phyloP scores from a whole-genome alignment of 92 coral and sea anemone genomes.

The Heliopora coerulea region DNA sequence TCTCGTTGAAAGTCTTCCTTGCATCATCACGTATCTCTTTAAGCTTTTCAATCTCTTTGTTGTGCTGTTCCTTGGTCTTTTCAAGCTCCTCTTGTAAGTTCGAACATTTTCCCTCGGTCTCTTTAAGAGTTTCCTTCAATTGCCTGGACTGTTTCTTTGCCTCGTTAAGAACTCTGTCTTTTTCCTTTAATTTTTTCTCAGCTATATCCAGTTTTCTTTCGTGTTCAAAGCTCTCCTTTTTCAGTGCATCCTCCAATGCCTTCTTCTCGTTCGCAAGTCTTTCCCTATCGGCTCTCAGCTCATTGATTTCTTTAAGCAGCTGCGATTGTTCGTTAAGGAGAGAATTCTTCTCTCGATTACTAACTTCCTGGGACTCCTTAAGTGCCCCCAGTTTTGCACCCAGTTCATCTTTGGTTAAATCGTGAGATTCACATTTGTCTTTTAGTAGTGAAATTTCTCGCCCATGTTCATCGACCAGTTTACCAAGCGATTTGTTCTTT shows the following conservation, averaged over 20 bases:
- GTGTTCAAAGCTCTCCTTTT: slow-evolving; percentile 17
- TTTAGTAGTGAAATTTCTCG: background rate
- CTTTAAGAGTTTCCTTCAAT: slow-evolving; percentile 41
- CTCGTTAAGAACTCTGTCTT: slow-evolving; percentile 69
- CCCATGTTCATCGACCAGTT: background rate
- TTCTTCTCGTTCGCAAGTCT: background rate
- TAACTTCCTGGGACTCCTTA: slow-evolving; percentile 1
- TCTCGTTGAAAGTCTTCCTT: slow-evolving; percentile 14
- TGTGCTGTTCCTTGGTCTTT: slow-evolving; percentile 15
- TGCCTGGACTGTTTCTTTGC: slow-evolving; percentile 77
- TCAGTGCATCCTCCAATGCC: background rate
- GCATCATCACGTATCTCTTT: slow-evolving; percentile 34
- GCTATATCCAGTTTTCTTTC: slow-evolving; percentile 4
- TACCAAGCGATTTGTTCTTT: slow-evolving; percentile 6
- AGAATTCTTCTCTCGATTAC: slow-evolving; percentile 15
- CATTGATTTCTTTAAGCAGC: slow-evolving; percentile 40
- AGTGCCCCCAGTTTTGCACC: background rate
- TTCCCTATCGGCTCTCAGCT: slow-evolving; percentile 24
- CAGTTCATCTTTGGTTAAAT: background rate
- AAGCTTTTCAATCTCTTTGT: slow-evolving; percentile 44
- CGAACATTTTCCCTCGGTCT: background rate
- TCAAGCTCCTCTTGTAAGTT: slow-evolving; percentile 55
- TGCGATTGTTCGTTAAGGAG: slow-evolving; percentile 44
- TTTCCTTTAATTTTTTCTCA: slow-evolving; percentile 47
- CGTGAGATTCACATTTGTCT: slow-evolving; percentile 26